These are phyloP conservation scores for Troides helena DNA, from an alignment of 2,888 invertebrate genomes.

Conservation along the genomic window DNA sequence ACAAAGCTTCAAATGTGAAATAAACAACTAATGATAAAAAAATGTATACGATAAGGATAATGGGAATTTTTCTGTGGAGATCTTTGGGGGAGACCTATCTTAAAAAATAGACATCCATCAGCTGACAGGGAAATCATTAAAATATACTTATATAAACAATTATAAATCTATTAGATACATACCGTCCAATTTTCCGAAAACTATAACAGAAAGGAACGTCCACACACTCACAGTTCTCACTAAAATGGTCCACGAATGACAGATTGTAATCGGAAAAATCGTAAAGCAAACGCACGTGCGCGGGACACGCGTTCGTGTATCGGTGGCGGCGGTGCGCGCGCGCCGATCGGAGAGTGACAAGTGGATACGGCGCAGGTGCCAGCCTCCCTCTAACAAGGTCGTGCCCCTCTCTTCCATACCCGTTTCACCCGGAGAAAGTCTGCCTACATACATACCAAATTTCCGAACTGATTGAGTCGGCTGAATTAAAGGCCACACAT, in stretches of 20 bases:
- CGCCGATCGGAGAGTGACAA: conserved; percentile 69
- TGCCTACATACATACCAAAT: conserved; percentile 80
- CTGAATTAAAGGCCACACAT: conserved; percentile 44
- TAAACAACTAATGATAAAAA: too few relatives aligned
- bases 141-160: too few relatives aligned
- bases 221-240: conserved; percentile 67
- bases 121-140: too few relatives aligned
- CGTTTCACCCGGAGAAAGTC: conserved; percentile 78
- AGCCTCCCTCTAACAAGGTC: conserved; percentile 79
- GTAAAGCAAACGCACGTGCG: conserved; percentile 56
- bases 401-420: conserved; percentile 58
- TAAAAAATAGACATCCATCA: too few relatives aligned
- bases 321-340: conserved; percentile 70
- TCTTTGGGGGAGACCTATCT: too few relatives aligned
- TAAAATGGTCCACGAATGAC: conserved; percentile 48
- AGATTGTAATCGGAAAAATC: conserved; percentile 32
- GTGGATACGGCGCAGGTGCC: conserved; percentile 70
- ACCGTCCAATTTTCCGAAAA: conserved; percentile 53
- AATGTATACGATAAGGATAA: too few relatives aligned
- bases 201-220: conserved; percentile 46
- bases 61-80: too few relatives aligned
- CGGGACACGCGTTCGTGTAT: conserved; percentile 46
- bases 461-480: conserved; percentile 73
- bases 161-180: conserved; percentile 32
- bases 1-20: too few relatives aligned